A percentile compares a stretch with the other conserved stretches of the same genome.
Evolutionary conservation across 2,888 invertebrate species (phyloP).

Genomic region (Gasteruption jaculator): DNA sequence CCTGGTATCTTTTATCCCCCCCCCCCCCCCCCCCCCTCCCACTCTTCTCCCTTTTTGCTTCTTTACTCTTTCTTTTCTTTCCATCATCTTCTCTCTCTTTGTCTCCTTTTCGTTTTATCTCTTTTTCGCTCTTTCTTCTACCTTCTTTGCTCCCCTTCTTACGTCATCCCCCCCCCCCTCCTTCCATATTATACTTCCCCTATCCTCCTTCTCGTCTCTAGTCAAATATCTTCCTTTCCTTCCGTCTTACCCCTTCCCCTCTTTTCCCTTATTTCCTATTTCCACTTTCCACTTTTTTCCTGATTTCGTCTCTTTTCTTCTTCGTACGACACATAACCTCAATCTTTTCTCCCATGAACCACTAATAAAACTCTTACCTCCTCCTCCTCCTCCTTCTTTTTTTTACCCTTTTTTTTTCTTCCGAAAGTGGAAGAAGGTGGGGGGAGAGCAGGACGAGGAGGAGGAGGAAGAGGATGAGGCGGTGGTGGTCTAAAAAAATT

Average conservation of each 20-base stretch:
- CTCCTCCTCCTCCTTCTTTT: slow-evolving; percentile 1
- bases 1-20: slow-evolving; percentile 4
- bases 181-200: slow-evolving; percentile 16
- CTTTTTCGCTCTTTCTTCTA: slow-evolving; percentile 25
- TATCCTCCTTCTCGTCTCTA: slow-evolving; percentile 3
- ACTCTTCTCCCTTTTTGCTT: slow-evolving; percentile 16
- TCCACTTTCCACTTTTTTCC: slow-evolving; percentile 1
- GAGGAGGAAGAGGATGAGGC: slow-evolving; percentile 25
- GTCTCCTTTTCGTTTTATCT: slow-evolving; percentile 22
- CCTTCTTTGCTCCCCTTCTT: slow-evolving; percentile 7
- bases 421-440: slow-evolving; percentile 15
- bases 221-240: slow-evolving; percentile 8
- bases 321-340: slow-evolving; percentile 14
- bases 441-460: slow-evolving; percentile 34
- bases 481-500: slow-evolving; percentile 43
- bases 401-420: slow-evolving; percentile 10
- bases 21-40: slow-evolving; percentile 13
- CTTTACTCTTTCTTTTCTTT: slow-evolving; percentile 17
- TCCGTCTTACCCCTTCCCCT: not conserved
- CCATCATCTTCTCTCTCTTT: slow-evolving; percentile 17
- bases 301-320: not conserved
- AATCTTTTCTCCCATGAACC: slow-evolving; percentile 14
- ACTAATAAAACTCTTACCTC: no score
- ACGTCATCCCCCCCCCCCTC: slow-evolving; percentile 16
- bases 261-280: not conserved